Evolutionary conservation across 1,140 invertebrate species (phyloP), one percentile per base, ranked within the genome.

Genomic region (Geopemphigus sp.): DNA sequence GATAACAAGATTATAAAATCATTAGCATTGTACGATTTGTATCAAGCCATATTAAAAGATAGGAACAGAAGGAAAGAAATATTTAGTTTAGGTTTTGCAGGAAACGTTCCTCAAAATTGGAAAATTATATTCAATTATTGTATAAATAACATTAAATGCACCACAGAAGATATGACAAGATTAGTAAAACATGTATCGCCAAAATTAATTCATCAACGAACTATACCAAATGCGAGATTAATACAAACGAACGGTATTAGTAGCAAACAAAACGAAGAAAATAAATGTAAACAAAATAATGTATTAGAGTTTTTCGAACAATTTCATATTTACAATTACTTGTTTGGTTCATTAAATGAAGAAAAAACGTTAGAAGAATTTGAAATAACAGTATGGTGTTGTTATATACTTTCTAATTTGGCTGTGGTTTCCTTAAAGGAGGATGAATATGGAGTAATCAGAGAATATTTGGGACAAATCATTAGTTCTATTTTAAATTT

Each of bases 121-220:
- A 78, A 78, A 78, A 78, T n/a, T 50, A 78, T 78, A 47, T 78
- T 78, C 15, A 47, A 63, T 4, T 63, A 61, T 50, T 78, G 74
- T 61, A 45, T 78, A 4, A 78, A 61, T 63, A 59, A 78, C 45
- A 78, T 78, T 24, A 61, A 63, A 59, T 24, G 12, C 12, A 24
- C 39, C 17, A 63, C 24, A 5, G 57, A 63, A 0, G 74, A 78
- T 5, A 47, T 63, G 57, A 63, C 59, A 5, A 63, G 63, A 17
- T 12, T 29, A 29, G 57, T 78, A 2, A 47, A 78, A 61, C 57
- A 26, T 61, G 14, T 50, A 29, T 45, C 57, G 19, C 24, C 59
- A 0, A 50, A n/a, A 15, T 6, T 47, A 14, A n/a, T 61, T 6
- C 26, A 29, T 78, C 74, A 57, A 5, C 74, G 74, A 11, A 61